phyloP scores from a whole-genome alignment of 1,140 invertebrate species.

The Lucilia cuprina region DNA sequence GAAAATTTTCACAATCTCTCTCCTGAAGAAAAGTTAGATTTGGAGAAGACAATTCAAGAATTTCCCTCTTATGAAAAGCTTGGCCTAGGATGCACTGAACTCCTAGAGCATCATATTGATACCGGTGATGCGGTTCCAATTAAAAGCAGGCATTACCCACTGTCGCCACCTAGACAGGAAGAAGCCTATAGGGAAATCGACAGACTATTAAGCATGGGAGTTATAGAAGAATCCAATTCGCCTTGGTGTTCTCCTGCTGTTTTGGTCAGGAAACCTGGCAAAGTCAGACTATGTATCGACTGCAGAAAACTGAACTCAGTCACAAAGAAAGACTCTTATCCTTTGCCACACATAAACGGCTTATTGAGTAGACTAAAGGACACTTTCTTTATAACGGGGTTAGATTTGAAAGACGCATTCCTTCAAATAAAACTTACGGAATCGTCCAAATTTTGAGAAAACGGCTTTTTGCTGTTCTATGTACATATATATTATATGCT shows the following conservation, averaged over 20 bases:
- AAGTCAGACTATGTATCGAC: background rate
- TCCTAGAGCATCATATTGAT: background rate
- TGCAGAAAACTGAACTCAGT: background rate
- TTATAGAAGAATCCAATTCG: background rate
- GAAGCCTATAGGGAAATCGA: slow-evolving; percentile 11
- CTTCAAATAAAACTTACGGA: no score
- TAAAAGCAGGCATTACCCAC: background rate
- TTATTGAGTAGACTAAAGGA: slow-evolving; percentile 44
- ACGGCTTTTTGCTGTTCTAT: no score
- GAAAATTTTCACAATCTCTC: background rate
- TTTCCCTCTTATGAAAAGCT: background rate
- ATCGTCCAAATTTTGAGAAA: no score
- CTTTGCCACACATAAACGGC: slow-evolving; percentile 38
- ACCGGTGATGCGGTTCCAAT: background rate
- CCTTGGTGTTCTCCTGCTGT: background rate
- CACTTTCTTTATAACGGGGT: slow-evolving; percentile 42
- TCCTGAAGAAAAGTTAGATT: background rate
- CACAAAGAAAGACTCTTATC: slow-evolving; percentile 38
- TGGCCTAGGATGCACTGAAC: background rate
- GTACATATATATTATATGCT: no score
- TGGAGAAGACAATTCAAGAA: background rate
- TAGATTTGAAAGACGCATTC: slow-evolving; percentile 28
- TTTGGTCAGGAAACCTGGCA: slow-evolving; percentile 36
- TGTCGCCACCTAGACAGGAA: background rate
- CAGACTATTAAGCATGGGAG: background rate